Conservation (phyloP, 1,140 invertebrate species). For the Anthonomus grandis region DNA sequence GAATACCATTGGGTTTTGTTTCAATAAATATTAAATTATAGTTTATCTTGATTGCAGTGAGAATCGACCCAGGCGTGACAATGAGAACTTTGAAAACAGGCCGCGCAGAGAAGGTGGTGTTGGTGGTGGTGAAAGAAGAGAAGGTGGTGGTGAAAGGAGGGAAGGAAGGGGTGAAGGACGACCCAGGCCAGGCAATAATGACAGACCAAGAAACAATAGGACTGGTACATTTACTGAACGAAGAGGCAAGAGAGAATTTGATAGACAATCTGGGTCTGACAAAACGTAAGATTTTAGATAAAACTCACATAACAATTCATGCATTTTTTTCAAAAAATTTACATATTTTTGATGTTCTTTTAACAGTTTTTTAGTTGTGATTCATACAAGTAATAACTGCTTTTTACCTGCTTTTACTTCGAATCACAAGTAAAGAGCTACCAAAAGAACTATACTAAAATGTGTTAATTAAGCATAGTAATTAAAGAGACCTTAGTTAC, state of each 20-base stretch:
- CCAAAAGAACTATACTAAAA: too few species aligned
- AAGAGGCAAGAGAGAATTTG: constrained; percentile 86
- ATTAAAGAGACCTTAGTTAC: constrained; percentile 17
- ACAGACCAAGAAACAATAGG: constrained; percentile 50
- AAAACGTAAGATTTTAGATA: constrained; percentile 83
- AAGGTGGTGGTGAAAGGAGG: constrained; percentile 50
- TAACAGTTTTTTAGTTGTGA: too few species aligned
- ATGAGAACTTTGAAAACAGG: constrained; percentile 35
- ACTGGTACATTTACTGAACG: constrained; percentile 66
- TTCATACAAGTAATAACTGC: too few species aligned
- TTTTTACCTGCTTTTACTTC: too few species aligned
- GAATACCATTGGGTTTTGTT: too few species aligned
- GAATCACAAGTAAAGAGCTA: too few species aligned
- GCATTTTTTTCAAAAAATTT: not conserved
- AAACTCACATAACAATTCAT: not conserved
- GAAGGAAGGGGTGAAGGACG: constrained; percentile 50
- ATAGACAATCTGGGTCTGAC: constrained; percentile 91
- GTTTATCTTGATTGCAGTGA: too few species aligned
- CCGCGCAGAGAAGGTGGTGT: constrained; percentile 1
- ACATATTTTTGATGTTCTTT: not conserved
- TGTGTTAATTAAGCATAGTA: too few species aligned
- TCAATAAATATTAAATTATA: too few species aligned
- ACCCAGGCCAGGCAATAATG: constrained; percentile 48
- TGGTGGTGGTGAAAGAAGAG: constrained; percentile 38
- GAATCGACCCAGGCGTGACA: constrained; percentile 31